phyloP scores from a whole-genome alignment of 2,888 invertebrate species.

The Amiota minor region DNA sequence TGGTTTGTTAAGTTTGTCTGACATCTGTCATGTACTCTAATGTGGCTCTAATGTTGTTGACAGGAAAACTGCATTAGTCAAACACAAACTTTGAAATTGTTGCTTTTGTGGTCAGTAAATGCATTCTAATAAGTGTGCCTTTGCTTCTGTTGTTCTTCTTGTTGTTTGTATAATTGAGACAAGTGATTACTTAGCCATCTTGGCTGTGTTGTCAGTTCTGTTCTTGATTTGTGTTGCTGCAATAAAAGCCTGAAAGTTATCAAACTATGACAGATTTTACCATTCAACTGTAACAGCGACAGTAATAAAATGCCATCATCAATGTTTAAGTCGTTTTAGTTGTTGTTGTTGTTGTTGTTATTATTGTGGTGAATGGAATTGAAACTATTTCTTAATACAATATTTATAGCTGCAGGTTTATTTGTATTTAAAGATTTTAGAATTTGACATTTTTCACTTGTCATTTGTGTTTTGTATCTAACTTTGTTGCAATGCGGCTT shows the following conservation, averaged over 20 bases:
- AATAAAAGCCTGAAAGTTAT: neutral
- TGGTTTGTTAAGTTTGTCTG: neutral
- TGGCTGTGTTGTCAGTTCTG: no score
- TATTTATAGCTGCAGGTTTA: no score
- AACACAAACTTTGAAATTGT: constrained; percentile 4
- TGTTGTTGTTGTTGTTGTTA: constrained; percentile 3
- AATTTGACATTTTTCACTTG: no score
- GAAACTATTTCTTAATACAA: no score
- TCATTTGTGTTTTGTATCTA: no score
- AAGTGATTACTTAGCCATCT: no score
- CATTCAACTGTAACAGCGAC: neutral
- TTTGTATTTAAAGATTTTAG: no score
- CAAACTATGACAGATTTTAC: constrained; percentile 5
- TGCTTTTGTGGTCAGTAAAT: constrained; percentile 10
- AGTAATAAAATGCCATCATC: neutral
- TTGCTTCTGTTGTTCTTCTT: neutral
- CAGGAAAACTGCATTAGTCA: constrained; percentile 25
- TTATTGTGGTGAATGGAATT: neutral
- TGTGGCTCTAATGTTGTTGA: constrained; percentile 10
- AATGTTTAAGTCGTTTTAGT: neutral
- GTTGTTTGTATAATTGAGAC: neutral
- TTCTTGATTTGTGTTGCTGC: neutral
- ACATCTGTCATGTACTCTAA: neutral
- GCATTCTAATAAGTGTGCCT: constrained; percentile 12
- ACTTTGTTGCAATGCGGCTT: no score